A percentile compares a stretch with the other conserved stretches of the same genome.
These are phyloP conservation scores for Ariolimax columbianus DNA, from an alignment of 2,888 invertebrate genomes.

Conservation along the genomic window DNA sequence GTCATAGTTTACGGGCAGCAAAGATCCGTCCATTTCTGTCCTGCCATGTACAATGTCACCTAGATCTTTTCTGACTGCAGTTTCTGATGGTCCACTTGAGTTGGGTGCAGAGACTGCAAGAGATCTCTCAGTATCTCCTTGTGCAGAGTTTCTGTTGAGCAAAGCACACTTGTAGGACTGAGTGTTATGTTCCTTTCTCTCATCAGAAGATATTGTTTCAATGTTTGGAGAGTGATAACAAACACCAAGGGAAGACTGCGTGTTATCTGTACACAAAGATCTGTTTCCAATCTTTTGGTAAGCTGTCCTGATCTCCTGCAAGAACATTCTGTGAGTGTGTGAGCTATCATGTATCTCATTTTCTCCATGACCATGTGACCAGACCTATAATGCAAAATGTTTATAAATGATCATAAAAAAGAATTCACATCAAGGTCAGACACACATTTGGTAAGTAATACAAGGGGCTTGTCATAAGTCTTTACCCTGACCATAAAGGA, in stretches of 20 bases:
- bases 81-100: not conserved
- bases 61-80: not conserved
- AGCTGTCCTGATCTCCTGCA: conserved; percentile 16
- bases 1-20: not conserved
- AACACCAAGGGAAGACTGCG: not conserved
- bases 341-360: not conserved
- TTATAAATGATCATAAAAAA: not conserved
- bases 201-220: not conserved
- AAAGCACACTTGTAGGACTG: not conserved
- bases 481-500: too few species aligned
- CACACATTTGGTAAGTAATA: too few species aligned
- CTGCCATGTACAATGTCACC: not conserved
- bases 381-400: not conserved
- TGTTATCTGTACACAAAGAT: not conserved
- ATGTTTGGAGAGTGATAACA: conserved; percentile 1
- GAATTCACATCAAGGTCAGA: not conserved
- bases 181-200: not conserved
- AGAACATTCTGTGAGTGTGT: not conserved
- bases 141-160: not conserved
- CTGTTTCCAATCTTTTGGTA: not conserved
- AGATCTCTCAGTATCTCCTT: not conserved
- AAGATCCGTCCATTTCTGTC: not conserved
- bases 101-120: not conserved
- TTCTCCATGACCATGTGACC: not conserved
- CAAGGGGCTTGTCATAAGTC: too few species aligned